A percentile compares a stretch with the other conserved stretches of the same genome.
Conservation (phyloP, 2,797 vertebrate species). For the Vespertilio murinus region DNA sequence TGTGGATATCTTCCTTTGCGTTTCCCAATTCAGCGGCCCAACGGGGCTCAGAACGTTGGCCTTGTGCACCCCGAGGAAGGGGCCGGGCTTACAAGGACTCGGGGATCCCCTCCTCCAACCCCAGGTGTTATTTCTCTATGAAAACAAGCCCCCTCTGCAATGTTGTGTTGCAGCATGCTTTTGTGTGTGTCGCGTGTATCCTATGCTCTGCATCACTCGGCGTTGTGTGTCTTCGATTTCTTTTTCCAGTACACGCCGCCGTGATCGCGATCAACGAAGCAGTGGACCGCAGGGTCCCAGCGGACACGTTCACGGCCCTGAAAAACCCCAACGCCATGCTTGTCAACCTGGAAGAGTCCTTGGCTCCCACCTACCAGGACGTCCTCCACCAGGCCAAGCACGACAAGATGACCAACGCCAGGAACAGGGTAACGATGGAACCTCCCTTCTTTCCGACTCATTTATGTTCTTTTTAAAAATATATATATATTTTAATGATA, state of each 20-base stretch:
- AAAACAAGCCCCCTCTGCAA: neutral
- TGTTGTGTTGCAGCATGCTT: accelerated
- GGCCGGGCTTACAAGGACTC: neutral
- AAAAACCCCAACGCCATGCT: constrained; percentile 98
- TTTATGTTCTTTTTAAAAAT: neutral
- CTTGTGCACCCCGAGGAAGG: neutral
- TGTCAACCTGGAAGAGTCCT: constrained; percentile 87
- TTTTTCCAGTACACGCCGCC: constrained; percentile 94
- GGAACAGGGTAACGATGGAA: constrained; percentile 90
- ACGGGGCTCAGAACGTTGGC: neutral
- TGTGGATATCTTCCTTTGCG: neutral
- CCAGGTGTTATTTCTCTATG: neutral
- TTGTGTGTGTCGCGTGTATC: neutral
- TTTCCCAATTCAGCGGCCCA: neutral
- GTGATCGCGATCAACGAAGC: constrained; percentile 99
- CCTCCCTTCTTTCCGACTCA: neutral
- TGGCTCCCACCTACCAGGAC: constrained; percentile 90
- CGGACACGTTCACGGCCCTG: constrained; percentile 91
- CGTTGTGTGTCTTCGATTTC: neutral
- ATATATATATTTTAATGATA: no score
- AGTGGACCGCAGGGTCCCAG: constrained; percentile 91
- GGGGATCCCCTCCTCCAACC: neutral
- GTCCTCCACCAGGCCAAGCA: constrained; percentile 92
- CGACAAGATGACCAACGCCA: constrained; percentile 92
- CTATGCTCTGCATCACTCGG: neutral